These are phyloP conservation scores for Tauraco hartlaubi DNA, from an alignment of 2,797 vertebrate species.

Conservation along the genomic window DNA sequence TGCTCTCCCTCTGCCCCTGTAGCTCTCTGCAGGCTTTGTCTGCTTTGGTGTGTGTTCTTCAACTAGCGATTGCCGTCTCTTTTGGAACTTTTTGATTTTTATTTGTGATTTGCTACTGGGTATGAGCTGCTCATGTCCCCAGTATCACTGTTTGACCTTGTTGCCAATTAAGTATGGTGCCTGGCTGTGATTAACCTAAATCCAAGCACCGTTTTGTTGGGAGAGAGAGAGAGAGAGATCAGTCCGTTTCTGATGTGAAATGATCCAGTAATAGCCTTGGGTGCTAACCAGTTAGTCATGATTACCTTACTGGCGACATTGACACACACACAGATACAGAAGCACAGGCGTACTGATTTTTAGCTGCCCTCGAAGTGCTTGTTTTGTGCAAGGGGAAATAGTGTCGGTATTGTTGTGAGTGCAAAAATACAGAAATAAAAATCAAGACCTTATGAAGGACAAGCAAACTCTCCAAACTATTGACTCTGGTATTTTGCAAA, in stretches of 20 bases:
- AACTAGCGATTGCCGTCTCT: background rate
- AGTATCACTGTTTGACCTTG: background rate
- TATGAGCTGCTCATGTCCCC: background rate
- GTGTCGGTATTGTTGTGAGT: background rate
- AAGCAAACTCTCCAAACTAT: slow-evolving; percentile 6
- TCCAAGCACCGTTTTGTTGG: background rate
- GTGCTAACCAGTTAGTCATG: background rate
- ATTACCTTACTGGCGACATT: background rate
- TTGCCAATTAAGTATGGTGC: background rate
- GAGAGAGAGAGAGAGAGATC: background rate
- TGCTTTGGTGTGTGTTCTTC: background rate
- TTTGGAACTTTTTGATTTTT: background rate
- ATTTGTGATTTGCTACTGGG: rapidly evolving
- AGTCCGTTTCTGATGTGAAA: background rate
- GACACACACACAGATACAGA: background rate
- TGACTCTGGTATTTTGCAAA: background rate
- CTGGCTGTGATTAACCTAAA: background rate
- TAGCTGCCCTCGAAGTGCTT: background rate
- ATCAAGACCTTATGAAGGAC: background rate
- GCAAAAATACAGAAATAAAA: background rate
- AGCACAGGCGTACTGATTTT: background rate
- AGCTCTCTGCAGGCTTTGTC: background rate
- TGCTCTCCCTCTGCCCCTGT: background rate
- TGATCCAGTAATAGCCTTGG: background rate
- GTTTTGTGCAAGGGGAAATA: background rate